phyloP scores from a whole-genome alignment of 2,888 invertebrate genomes.

The Mesochorus sp. region DNA sequence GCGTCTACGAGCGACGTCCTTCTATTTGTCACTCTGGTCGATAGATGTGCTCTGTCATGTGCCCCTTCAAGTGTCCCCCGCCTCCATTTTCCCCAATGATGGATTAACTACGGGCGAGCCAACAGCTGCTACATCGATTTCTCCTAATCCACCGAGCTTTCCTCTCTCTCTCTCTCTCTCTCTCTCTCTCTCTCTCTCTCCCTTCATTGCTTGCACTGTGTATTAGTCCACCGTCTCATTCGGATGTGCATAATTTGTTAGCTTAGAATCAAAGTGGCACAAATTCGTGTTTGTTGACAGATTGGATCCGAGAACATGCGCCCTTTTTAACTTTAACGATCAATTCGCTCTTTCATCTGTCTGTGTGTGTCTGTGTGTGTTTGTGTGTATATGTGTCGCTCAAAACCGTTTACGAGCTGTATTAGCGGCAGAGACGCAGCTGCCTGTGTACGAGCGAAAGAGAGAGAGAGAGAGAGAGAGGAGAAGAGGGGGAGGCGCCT shows the following conservation, averaged over 20 bases:
- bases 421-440: constrained; percentile 27
- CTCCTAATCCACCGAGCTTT: constrained; percentile 44
- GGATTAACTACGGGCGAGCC: constrained; percentile 60
- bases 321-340: neutral
- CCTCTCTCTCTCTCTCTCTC: constrained; percentile 4
- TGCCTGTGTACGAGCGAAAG: neutral
- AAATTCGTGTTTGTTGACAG: neutral
- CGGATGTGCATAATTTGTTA: neutral
- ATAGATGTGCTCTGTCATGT: constrained; percentile 4
- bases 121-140: constrained; percentile 64
- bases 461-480: constrained; percentile 21
- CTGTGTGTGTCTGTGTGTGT: neutral
- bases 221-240: constrained; percentile 5
- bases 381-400: neutral
- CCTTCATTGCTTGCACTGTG: too few relatives aligned
- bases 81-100: constrained; percentile 54
- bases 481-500: constrained; percentile 23
- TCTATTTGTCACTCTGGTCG: too few relatives aligned
- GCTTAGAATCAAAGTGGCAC: neutral
- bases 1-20: too few relatives aligned
- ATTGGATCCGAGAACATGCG: neutral
- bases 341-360: neutral
- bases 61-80: constrained; percentile 29
- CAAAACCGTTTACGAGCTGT: constrained; percentile 41
- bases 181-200: neutral